Evolutionary conservation across 2,888 invertebrate species (phyloP), one percentile per base, ranked within the genome.

Genomic region (Podabrus alpinus): DNA sequence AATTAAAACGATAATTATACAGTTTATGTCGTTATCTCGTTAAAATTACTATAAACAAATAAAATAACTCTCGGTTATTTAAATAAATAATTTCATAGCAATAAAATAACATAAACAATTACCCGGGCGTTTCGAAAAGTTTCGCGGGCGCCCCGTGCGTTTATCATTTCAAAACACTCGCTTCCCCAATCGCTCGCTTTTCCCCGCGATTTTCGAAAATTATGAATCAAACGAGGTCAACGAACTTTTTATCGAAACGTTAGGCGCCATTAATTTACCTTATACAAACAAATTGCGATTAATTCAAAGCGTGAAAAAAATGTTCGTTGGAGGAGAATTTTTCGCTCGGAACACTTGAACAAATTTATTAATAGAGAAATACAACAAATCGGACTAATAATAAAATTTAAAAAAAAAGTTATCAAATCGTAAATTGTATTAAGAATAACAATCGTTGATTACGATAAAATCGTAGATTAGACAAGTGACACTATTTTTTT

Each of bases 381-480:
- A 45, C 45, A 45, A 45, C 45, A 45, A 45, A 45, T 45, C 45
- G n/a, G 9, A 45, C 45, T 45, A 45, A 45, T 45, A 45, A 45
- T 45, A 45, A n/a, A 45, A 45, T 64, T 64, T 19, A 19, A 64
- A 64, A 64, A 64, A 64, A 19, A 10, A n/a, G 13, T 64, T 64
- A 64, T 64, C 62, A 64, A 64, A 64, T 71, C 15, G 24, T 16
- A 64, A 61, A 24, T 45, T 71, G 64, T 16, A 60, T 60, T 60
- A 66, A 62, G 25, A 24, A 61, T 68, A 69, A 73, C 66, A 73
- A 73, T 73, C 59, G 69, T n/a, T 59, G 73, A 73, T 73, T 69
- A 66, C 69, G 73, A 73, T 73, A 73, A 73, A 24, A 59, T 69
- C 45, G 25, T 72, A 69, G 69, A 73, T 69, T 69, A 69, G 25